Conservation (phyloP, 2,888 invertebrate genomes). For the Conistra vaccinii region DNA sequence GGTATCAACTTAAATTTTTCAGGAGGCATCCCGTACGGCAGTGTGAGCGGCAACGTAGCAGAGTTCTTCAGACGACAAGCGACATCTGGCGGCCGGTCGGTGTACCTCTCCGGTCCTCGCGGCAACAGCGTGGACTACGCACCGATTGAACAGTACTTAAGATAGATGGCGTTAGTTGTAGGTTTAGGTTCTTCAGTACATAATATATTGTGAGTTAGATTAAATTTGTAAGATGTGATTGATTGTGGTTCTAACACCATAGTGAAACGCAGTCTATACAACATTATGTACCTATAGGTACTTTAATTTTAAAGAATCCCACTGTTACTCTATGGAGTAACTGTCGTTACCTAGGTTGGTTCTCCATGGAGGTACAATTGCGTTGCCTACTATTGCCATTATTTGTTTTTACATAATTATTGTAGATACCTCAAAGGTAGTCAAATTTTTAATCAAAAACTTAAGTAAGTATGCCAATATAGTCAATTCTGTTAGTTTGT, state of each 20-base stretch:
- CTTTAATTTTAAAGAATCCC: too few relatives aligned
- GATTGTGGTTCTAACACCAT: background rate
- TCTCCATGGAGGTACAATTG: background rate
- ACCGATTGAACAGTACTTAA: conserved; percentile 82
- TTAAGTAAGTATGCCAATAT: background rate
- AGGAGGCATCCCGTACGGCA: conserved; percentile 92
- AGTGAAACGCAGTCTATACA: too few relatives aligned
- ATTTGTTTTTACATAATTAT: background rate
- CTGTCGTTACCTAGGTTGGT: too few relatives aligned
- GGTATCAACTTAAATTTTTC: conserved; percentile 37
- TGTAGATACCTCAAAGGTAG: background rate
- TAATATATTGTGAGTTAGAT: background rate
- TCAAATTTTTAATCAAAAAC: background rate
- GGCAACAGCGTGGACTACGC: conserved; percentile 74
- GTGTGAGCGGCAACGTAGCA: conserved; percentile 91
- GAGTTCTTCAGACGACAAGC: conserved; percentile 82
- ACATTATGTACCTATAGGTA: too few relatives aligned
- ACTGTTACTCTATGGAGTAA: too few relatives aligned
- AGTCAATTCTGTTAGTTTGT: background rate
- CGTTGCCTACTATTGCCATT: background rate
- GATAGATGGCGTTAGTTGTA: conserved; percentile 75
- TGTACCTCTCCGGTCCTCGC: conserved; percentile 63
- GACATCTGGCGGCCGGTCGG: conserved; percentile 75
- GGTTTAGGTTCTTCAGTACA: conserved; percentile 8
- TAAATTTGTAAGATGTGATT: background rate